Base-by-base conservation (phyloP, 2,888 invertebrate species). In the Salticus scenicus region DNA sequence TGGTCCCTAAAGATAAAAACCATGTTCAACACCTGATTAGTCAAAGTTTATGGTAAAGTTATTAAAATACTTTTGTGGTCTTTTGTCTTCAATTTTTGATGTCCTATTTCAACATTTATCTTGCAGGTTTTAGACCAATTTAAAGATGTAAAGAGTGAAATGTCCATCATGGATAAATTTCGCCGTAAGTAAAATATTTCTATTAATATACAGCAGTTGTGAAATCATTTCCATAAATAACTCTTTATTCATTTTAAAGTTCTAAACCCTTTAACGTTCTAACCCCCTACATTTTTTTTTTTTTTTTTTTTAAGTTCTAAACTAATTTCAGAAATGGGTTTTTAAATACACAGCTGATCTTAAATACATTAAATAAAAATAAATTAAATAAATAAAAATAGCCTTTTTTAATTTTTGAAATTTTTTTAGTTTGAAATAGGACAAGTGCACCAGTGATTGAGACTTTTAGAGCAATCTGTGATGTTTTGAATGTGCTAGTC, bases 101-200 rank as follows among this genome's bases (percentile, higher is more conserved):
- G 10, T 4, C 10, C 10, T 7, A 37, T 7, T 37, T 37, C 7
- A 10, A 37, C 37, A 47, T 28, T n/a, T 42, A 33, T 28, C 4
- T 69, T 69, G 20, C 37, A 85, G 85, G 78, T 85, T 57, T 70
- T 85, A 33, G 37, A 10, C 10, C 74, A 75, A 17, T 85, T 85
- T 75, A 74, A 79, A 30, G 79, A 73, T 51, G 74, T 85, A 28
- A 85, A 79, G 28, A 33, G 66, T n/a, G 85, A 85, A 33, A 75
- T 79, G 66, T 74, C 74, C 0, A 70, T 70, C 37, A 30, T 78
- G 47, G 85, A 85, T 28, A 85, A 70, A 63, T 79, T 79, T 31
- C 67, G 85, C 47, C 74, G 85, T 85, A 24, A 75, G 79, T 84
- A 51, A 30, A 28, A n/a, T n/a, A 66, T n/a, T n/a, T n/a, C n/a